Evolutionary conservation across 2,113 vertebrate genomes (phyloP).

Genomic region (Otolemur garnettii): DNA sequence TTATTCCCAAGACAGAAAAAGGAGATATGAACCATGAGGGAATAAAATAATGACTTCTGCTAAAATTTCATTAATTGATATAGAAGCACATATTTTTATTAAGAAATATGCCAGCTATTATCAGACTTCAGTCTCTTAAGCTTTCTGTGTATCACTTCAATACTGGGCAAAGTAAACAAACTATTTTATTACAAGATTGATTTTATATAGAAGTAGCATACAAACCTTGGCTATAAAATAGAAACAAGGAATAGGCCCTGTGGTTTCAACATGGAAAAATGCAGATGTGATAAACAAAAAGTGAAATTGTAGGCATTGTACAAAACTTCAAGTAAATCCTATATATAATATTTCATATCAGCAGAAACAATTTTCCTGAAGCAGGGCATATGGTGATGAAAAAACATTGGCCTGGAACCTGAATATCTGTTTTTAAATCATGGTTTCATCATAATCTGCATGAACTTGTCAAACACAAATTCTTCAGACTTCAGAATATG

Average conservation of each 20-base stretch:
- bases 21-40: fast-evolving
- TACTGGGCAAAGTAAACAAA: neutral
- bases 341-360: neutral
- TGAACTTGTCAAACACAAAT: neutral
- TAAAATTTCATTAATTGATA: neutral
- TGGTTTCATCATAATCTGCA: neutral
- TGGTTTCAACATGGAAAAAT: constrained; percentile 38
- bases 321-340: neutral
- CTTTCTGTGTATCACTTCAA: fast-evolving
- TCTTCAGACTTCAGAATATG: neutral
- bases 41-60: neutral
- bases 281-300: neutral
- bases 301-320: neutral
- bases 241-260: neutral
- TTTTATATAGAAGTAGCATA: neutral
- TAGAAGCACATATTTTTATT: neutral
- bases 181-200: constrained; percentile 55
- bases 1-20: neutral
- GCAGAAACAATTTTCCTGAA: neutral
- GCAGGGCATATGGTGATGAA: neutral
- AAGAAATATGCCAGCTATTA: neutral
- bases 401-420: neutral
- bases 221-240: neutral
- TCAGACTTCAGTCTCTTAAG: neutral
- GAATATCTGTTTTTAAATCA: neutral